Evolutionary conservation across 1,140 invertebrate genomes (phyloP), one percentile per base, ranked within the genome.

Genomic region (Drosophila insularis): DNA sequence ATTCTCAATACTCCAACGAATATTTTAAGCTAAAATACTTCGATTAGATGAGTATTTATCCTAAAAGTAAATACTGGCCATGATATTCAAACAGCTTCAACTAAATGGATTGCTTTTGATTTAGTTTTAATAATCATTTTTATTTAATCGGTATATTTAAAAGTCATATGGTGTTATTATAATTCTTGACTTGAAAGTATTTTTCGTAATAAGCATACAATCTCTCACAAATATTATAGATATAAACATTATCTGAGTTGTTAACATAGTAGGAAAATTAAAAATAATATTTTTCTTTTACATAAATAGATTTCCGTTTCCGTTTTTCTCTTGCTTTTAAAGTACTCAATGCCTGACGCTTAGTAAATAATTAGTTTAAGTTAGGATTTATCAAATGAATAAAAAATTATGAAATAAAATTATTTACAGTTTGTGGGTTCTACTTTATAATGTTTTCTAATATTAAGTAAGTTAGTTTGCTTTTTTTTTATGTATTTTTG

Each of bases 91-190:
- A 23, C 23, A 2, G 23, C 23, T 23, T 23, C 4, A 23, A 23
- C n/a, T 0, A 43, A 43, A n/a, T n/a, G n/a, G n/a, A n/a, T n/a
- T 8, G 7, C 11, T 10, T 21, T 6, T 1, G 10, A 50, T 11
- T 50, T 82, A 89, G 82, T 84, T 82, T 86, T 89, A 86, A 82
- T 86, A 82, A 85, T 84, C 81, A 77, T 82, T 67, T 86, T 86
- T 86, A 86, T 86, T 27, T 87, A 86, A 86, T 86, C 82, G 87
- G 82, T 73, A 82, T 82, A 73, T 82, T 61, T 86, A 86, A 87
- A 86, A 86, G 82, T 87, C 81, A 86, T 86, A 87, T 86, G 82
- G 79, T 86, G 82, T 86, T 87, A 79, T 87, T 77, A 86, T 86
- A 87, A 79, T 76, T 79, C 5, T 87, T 21, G 43, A 71, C 72